Base-by-base conservation (phyloP, 2,113 vertebrate genomes). In the Podarcis raffonei region DNA sequence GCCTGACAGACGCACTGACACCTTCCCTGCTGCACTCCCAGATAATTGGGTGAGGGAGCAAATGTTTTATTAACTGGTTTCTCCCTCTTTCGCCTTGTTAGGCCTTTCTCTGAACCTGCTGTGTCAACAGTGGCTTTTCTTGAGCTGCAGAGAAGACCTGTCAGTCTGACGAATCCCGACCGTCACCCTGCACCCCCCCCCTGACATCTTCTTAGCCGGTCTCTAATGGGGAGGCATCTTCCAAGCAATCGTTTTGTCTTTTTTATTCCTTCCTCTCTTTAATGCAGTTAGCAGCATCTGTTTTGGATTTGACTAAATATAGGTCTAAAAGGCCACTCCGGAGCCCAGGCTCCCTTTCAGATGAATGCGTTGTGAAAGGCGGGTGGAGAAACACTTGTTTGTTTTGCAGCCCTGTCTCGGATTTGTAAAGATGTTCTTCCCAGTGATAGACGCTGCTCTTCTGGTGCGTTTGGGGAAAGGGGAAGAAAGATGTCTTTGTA, bases 251-350 rank as follows among this genome's bases (percentile, higher is more conserved):
- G 27, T 15, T 65, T 23, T 20, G 8, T 30, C 74, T 92, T 90
- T 94, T 89, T 16, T 25, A 93, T 93, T 93, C 84, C 94, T 95
- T 96, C 95, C 94, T 94, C 88, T 90, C 93, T 94, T 94, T 95
- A 95, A 96, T 92, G 84, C 90, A 89, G 95, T 95, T 96, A 95
- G 87, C 93, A 93, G 91, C 85, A 91, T 93, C 94, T 96, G 95
- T 93, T 95, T 95, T 95, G 91, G 93, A 95, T 95, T 94, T 95
- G 94, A 84, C 95, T 95, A 95, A 95, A 95, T 92, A 94, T 92
- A 95, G 92, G 94, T 42, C 93, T 90, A 89, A 89, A 53, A 90
- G 88, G 62, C 94, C 89, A 86, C 18, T 32, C 89, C 88, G 86
- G 15, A 22, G 74, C 84, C 0, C 95, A 90, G 85, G 87, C 87